Evolutionary conservation across 2,888 invertebrate species (phyloP), one percentile per base, ranked within the genome.

Genomic region (Tachystola acroxantha): DNA sequence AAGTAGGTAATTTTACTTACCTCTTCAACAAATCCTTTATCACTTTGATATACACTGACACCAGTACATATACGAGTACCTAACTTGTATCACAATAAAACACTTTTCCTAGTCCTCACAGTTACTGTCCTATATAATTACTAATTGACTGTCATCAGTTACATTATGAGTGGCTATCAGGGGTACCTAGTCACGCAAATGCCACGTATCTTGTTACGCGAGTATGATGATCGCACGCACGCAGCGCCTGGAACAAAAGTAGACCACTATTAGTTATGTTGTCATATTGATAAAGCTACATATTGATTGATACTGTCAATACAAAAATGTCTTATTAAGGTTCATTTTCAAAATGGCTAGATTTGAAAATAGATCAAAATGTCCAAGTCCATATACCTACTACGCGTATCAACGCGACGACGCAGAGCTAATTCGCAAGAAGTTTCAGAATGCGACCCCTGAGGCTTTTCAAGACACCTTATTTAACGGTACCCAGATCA

Each of bases 151-250:
- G 55, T 51, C 53, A 64, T 64, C 57, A 49, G 59, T 49, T 44
- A 46, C 49, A 48, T 53, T 45, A 46, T 47, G 44, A 57, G 58
- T 53, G 58, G 41, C 37, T 42, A 38, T 32, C 38, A 35, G n/a
- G n/a, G n/a, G n/a, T n/a, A n/a, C 35, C 34, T 28, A 52, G 64
- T 55, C 70, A 74, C 74, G 75, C 71, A 68, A 74, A 75, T 75
- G 74, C 66, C 74, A 71, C 56, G 51, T 43, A 50, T 14, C 50
- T 48, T 48, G 49, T 53, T 52, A 56, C 48, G 49, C 49, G 28
- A 33, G 24, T 32, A 31, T 9, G 35, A 20, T 37, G 40, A 40
- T 41, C 42, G 36, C 42, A 30, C 29, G 37, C 27, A 27, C 34
- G 30, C 27, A 34, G 34, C 37, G 34, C 45, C 45, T 49, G 49